These are phyloP conservation scores for Drosophila cognata DNA, from an alignment of 2,888 invertebrate genomes.

Conservation along the genomic window DNA sequence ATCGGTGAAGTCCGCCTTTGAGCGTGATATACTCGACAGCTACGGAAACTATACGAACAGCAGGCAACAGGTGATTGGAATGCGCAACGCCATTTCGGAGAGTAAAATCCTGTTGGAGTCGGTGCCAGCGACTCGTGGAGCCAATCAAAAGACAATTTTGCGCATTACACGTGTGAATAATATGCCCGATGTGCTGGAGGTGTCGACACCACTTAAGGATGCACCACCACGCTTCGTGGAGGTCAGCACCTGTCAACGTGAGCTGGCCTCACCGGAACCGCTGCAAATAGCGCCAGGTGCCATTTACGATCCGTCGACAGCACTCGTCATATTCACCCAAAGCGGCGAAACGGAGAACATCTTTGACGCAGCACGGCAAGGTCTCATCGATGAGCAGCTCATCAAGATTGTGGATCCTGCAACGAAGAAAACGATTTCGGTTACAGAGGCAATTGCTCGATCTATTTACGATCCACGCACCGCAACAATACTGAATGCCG, in stretches of 20 bases:
- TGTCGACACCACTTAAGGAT: conserved; percentile 87
- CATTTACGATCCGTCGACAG: conserved; percentile 92
- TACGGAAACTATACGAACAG: conserved; percentile 90
- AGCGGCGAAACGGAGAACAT: conserved; percentile 90
- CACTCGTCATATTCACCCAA: conserved; percentile 90
- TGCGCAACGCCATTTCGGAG: conserved; percentile 90
- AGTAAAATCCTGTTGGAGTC: conserved; percentile 88
- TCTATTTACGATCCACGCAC: conserved; percentile 91
- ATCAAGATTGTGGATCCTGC: conserved; percentile 90
- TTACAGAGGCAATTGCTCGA: conserved; percentile 91
- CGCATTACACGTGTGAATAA: conserved; percentile 91
- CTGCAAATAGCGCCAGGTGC: conserved; percentile 90
- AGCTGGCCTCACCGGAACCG: conserved; percentile 87
- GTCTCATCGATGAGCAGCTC: conserved; percentile 88
- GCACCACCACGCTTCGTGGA: conserved; percentile 86
- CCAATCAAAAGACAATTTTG: conserved; percentile 87
- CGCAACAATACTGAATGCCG: conserved; percentile 89
- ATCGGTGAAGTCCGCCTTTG: conserved; percentile 90
- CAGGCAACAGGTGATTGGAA: conserved; percentile 86
- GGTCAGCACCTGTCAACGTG: conserved; percentile 84
- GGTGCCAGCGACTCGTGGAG: conserved; percentile 84
- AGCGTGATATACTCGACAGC: conserved; percentile 91
- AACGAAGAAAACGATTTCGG: conserved; percentile 88
- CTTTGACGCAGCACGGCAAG: conserved; percentile 91
- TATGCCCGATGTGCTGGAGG: conserved; percentile 90